A percentile compares a stretch with the other conserved stretches of the same genome.
phyloP scores from a whole-genome alignment of 2,113 vertebrate genomes.

The Strix aluco region DNA sequence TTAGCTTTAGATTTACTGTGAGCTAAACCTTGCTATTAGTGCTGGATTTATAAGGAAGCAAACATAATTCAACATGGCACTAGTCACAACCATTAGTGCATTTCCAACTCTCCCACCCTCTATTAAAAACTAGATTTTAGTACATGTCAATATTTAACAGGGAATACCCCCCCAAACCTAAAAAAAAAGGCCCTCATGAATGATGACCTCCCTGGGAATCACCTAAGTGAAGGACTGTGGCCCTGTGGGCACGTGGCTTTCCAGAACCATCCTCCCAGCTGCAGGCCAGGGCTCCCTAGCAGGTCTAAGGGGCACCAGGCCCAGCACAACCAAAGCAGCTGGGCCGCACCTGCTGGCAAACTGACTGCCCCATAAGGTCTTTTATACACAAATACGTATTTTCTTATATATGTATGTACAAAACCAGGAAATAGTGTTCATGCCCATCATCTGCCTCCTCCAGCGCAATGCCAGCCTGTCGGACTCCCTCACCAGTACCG shows the following conservation, averaged over 20 bases:
- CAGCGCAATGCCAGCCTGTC: rapidly evolving
- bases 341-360: neutral
- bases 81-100: too few relatives aligned
- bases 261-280: neutral
- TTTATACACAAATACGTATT: rapidly evolving
- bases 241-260: rapidly evolving
- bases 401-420: neutral
- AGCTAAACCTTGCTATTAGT: neutral
- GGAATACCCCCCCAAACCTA: neutral
- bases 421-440: rapidly evolving
- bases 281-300: neutral
- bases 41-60: neutral
- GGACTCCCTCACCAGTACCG: neutral
- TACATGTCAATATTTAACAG: neutral
- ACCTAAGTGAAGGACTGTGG: rapidly evolving
- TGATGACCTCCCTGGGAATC: rapidly evolving
- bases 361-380: rapidly evolving
- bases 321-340: neutral
- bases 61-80: neutral
- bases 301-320: rapidly evolving
- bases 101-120: neutral
- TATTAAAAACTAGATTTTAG: neutral
- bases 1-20: neutral
- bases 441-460: too few relatives aligned
- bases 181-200: neutral